Percentiles rank a stretch among this genome's conserved stretches.
These are phyloP conservation scores for Vanessa cardui DNA, from an alignment of 2,888 invertebrate genomes.

Conservation along the genomic window DNA sequence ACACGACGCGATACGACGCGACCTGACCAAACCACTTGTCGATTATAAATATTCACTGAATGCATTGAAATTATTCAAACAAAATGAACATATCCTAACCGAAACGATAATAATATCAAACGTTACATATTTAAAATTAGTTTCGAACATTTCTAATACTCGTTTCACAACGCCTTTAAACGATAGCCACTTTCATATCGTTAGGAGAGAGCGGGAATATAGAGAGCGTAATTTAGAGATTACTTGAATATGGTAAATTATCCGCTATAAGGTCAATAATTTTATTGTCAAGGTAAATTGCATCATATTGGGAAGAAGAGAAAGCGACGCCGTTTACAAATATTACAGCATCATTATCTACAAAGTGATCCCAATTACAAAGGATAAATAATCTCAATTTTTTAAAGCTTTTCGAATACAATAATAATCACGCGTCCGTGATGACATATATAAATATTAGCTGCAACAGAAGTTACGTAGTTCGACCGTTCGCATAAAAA, in stretches of 20 bases:
- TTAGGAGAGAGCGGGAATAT: conserved; percentile 58
- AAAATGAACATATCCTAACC: conserved; percentile 25
- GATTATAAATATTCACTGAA: conserved; percentile 29
- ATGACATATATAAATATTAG: conserved; percentile 48
- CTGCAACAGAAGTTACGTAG: conserved; percentile 56
- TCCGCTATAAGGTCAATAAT: conserved; percentile 51
- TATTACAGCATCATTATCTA: conserved; percentile 48
- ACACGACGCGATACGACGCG: conserved; percentile 26
- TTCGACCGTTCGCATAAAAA: conserved; percentile 40
- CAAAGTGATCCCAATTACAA: conserved; percentile 63
- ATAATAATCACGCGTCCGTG: conserved; percentile 54
- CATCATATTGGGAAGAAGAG: conserved; percentile 46
- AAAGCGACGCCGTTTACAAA: conserved; percentile 32
- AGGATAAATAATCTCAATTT: conserved; percentile 80
- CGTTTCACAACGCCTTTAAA: conserved; percentile 22
- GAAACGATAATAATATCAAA: conserved; percentile 16
- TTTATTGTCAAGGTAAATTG: conserved; percentile 70
- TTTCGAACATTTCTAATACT: conserved; percentile 23
- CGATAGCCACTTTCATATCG: conserved; percentile 18
- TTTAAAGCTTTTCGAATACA: conserved; percentile 77
- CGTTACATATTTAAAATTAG: conserved; percentile 19
- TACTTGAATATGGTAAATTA: conserved; percentile 44
- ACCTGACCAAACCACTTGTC: conserved; percentile 18
- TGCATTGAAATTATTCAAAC: conserved; percentile 16
- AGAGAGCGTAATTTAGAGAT: conserved; percentile 67